phyloP scores from a whole-genome alignment of 2,797 vertebrate genomes.

The Xerus rutilus region DNA sequence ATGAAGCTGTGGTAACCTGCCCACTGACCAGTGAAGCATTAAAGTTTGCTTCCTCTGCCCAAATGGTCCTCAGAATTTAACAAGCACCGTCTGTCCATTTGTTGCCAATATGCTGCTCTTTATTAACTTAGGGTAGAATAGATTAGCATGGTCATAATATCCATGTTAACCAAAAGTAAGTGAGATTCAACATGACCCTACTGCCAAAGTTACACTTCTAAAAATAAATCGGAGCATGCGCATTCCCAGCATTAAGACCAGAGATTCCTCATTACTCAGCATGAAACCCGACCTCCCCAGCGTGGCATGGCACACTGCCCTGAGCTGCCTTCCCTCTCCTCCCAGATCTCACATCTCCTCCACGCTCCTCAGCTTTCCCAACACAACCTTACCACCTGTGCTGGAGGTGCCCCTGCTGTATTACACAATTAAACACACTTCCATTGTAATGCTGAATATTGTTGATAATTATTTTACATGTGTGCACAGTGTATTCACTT shows the following conservation, averaged over 20 bases:
- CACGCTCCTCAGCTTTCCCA: fast-evolving
- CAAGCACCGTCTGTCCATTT: not conserved
- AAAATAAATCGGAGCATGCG: not conserved
- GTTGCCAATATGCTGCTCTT: not conserved
- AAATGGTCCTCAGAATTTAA: not conserved
- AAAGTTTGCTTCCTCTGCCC: not conserved
- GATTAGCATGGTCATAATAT: not conserved
- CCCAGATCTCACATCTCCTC: too few relatives aligned
- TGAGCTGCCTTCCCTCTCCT: not conserved
- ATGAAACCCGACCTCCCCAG: not conserved
- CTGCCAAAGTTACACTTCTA: not conserved
- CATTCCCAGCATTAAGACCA: not conserved
- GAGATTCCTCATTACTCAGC: not conserved
- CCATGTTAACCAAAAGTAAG: not conserved
- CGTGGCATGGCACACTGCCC: not conserved
- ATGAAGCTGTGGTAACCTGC: too few relatives aligned
- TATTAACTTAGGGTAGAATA: not conserved
- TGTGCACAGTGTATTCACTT: too few relatives aligned
- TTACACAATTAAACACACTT: not conserved
- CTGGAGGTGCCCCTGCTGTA: not conserved
- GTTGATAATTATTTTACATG: too few relatives aligned
- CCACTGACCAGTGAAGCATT: not conserved
- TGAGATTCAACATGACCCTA: not conserved
- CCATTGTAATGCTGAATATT: not conserved
- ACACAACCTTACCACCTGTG: not conserved